A percentile compares a stretch with the other conserved stretches of the same genome.
Evolutionary conservation across 2,888 invertebrate species (phyloP).

Genomic region (Volucella inflata): DNA sequence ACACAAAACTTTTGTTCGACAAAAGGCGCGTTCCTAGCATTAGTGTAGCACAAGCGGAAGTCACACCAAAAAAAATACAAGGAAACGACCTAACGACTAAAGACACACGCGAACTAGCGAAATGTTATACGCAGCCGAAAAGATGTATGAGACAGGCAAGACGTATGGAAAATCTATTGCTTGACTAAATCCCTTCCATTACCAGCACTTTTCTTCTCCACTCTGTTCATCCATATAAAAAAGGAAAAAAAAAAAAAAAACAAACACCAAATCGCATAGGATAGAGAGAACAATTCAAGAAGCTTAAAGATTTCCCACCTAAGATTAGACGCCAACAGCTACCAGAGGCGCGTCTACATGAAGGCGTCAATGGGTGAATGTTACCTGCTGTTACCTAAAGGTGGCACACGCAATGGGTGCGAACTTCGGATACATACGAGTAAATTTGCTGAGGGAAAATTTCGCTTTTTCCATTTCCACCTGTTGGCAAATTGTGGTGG

Average conservation of each 20-base stretch:
- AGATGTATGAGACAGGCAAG: background rate
- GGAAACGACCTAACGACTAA: constrained; percentile 13
- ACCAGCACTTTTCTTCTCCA: background rate
- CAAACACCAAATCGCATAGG: background rate
- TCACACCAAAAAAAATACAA: constrained; percentile 29
- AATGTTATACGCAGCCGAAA: constrained; percentile 24
- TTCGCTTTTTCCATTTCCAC: constrained; percentile 63
- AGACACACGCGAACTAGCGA: constrained; percentile 10
- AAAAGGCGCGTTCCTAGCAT: constrained; percentile 10
- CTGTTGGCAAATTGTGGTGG: constrained; percentile 45
- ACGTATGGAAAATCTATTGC: constrained; percentile 43
- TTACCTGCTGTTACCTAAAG: constrained; percentile 50
- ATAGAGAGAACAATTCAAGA: constrained; percentile 50
- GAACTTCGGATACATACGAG: constrained; percentile 23
- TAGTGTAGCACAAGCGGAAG: constrained; percentile 28
- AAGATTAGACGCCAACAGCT: constrained; percentile 60
- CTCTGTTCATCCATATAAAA: background rate
- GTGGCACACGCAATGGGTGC: constrained; percentile 60
- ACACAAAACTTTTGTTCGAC: constrained; percentile 36
- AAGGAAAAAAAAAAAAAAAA: background rate
- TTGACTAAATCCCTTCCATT: constrained; percentile 32
- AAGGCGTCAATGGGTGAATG: constrained; percentile 66
- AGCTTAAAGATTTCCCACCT: constrained; percentile 66
- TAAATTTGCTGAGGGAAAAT: constrained; percentile 32
- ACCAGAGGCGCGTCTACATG: constrained; percentile 53